A percentile compares a stretch with the other conserved stretches of the same genome.
Evolutionary conservation across 2,888 invertebrate genomes (phyloP).

Genomic region (Pheosia gnoma): DNA sequence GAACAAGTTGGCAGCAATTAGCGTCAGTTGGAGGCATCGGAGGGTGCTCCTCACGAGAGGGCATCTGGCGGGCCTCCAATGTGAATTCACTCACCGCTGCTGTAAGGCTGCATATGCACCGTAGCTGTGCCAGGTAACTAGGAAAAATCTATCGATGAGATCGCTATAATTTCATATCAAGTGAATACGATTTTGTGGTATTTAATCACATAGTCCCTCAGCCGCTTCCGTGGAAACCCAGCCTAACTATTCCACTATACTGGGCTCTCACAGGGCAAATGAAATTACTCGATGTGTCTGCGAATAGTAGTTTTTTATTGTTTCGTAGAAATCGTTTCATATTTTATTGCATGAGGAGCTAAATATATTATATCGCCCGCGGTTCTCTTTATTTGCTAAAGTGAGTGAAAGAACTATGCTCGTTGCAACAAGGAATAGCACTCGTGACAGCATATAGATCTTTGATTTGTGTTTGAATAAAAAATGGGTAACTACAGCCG

Average conservation of each 20-base stretch:
- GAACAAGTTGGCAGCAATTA: conserved; percentile 80
- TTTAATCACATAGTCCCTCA: background rate
- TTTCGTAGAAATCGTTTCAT: conserved; percentile 38
- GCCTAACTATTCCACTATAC: conserved; percentile 7
- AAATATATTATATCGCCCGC: background rate
- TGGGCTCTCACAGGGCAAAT: background rate
- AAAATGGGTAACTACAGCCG: background rate
- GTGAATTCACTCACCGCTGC: conserved; percentile 47
- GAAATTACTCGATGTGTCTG: background rate
- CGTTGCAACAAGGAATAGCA: no score
- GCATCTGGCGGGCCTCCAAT: conserved; percentile 78
- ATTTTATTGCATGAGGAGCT: conserved; percentile 4
- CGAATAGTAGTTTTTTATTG: conserved; percentile 42
- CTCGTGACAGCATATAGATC: background rate
- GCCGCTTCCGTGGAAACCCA: background rate
- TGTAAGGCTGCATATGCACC: background rate
- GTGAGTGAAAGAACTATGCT: background rate
- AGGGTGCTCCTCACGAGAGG: conserved; percentile 70
- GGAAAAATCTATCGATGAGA: no score
- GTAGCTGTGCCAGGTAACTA: background rate
- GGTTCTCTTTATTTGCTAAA: background rate
- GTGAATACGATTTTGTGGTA: no score
- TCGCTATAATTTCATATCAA: no score
- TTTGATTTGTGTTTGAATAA: background rate
- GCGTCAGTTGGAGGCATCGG: conserved; percentile 62